phyloP scores from a whole-genome alignment of 2,888 invertebrate genomes.

The Eudasyphora cyanicolor region DNA sequence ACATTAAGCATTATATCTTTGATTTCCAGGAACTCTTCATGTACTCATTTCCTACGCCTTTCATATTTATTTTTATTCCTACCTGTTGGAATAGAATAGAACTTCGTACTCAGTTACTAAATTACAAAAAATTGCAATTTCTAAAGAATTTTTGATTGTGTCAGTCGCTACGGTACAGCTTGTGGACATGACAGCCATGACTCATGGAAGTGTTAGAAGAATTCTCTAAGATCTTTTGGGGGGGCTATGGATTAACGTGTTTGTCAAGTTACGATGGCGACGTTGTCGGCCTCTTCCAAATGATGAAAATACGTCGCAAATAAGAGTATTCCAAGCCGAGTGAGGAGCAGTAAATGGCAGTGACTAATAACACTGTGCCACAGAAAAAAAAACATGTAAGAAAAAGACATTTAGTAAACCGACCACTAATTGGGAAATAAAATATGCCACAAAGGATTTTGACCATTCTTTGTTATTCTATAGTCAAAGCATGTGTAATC shows the following conservation, averaged over 20 bases:
- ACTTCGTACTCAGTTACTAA: background rate
- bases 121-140: conserved; percentile 25
- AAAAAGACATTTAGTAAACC: no score
- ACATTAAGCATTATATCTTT: background rate
- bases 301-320: conserved; percentile 20
- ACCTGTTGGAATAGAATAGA: background rate
- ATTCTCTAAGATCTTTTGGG: background rate
- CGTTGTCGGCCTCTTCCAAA: background rate
- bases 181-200: background rate
- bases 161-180: background rate
- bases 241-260: background rate
- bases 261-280: background rate
- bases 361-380: no score
- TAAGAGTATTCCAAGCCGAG: conserved; percentile 8
- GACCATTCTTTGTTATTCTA: no score
- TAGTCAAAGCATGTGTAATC: no score
- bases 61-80: no score
- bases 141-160: conserved; percentile 6
- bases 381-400: no score
- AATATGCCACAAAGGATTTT: no score
- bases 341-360: background rate
- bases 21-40: conserved; percentile 12
- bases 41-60: conserved; percentile 25
- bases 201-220: conserved; percentile 15
- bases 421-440: no score